Evolutionary conservation across 2,797 vertebrate species (phyloP).

Genomic region (Vultur gryphus): DNA sequence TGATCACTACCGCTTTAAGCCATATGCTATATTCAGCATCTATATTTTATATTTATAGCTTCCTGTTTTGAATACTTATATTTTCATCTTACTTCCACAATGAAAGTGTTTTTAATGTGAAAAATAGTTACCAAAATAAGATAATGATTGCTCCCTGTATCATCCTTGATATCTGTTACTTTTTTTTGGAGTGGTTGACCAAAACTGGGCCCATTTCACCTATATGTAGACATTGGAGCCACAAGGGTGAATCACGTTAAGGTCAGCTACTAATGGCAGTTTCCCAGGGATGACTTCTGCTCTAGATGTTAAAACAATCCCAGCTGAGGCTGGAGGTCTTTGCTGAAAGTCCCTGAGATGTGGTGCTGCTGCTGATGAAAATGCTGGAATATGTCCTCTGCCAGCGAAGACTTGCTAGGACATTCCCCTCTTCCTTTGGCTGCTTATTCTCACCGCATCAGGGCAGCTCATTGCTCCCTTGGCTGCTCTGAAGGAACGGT

Average conservation of each 20-base stretch:
- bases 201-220: background rate
- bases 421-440: background rate
- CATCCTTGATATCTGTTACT: background rate
- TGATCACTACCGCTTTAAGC: constrained; percentile 29
- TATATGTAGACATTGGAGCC: background rate
- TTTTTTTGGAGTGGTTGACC: background rate
- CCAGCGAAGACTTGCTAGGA: fast-evolving
- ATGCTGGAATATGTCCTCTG: background rate
- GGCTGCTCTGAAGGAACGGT: background rate
- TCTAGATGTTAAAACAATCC: background rate
- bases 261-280: background rate
- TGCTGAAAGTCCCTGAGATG: background rate
- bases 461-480: background rate
- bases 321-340: background rate
- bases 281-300: background rate
- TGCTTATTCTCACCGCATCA: background rate
- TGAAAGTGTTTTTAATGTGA: background rate
- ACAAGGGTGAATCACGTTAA: background rate
- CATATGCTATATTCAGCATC: background rate
- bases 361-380: background rate
- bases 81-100: constrained; percentile 9
- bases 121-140: background rate
- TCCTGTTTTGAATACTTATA: background rate
- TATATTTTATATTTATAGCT: constrained; percentile 38
- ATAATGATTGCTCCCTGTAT: background rate